phyloP scores from a whole-genome alignment of 2,113 vertebrate genomes.

The Microtus oregoni region DNA sequence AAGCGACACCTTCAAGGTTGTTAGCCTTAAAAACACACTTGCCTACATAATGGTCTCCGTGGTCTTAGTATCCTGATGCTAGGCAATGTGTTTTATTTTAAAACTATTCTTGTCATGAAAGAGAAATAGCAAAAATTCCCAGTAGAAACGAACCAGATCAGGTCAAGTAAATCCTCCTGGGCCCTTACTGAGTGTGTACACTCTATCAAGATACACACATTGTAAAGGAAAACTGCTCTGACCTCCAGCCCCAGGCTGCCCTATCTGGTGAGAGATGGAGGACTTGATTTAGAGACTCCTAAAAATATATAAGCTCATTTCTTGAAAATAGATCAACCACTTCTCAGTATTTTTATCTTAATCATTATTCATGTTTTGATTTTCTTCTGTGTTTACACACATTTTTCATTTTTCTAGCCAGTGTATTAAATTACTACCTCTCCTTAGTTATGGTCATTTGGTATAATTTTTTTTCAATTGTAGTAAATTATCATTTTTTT shows the following conservation, averaged over 20 bases:
- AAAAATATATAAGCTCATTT: not conserved
- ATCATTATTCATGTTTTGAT: not conserved
- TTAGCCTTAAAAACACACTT: conserved; percentile 56
- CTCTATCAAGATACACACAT: not conserved
- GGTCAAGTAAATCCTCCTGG: not conserved
- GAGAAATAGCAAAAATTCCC: not conserved
- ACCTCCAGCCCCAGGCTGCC: not conserved
- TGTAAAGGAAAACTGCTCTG: not conserved
- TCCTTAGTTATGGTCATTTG: not conserved
- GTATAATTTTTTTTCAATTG: too few relatives aligned
- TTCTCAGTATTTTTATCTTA: conserved; percentile 16
- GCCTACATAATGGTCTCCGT: conserved; percentile 40
- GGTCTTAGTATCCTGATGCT: conserved; percentile 47
- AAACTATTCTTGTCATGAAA: conserved; percentile 51
- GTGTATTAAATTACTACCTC: not conserved
- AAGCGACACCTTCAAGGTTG: not conserved
- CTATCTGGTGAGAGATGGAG: not conserved
- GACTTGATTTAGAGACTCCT: not conserved
- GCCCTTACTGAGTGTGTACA: not conserved
- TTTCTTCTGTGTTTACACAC: not conserved
- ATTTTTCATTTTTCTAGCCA: not conserved
- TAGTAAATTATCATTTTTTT: not conserved
- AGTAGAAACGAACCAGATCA: not conserved
- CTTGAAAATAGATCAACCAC: not conserved
- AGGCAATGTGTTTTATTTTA: conserved; percentile 52